Conservation (phyloP, 2,797 vertebrate species). For the Zalophus californianus region DNA sequence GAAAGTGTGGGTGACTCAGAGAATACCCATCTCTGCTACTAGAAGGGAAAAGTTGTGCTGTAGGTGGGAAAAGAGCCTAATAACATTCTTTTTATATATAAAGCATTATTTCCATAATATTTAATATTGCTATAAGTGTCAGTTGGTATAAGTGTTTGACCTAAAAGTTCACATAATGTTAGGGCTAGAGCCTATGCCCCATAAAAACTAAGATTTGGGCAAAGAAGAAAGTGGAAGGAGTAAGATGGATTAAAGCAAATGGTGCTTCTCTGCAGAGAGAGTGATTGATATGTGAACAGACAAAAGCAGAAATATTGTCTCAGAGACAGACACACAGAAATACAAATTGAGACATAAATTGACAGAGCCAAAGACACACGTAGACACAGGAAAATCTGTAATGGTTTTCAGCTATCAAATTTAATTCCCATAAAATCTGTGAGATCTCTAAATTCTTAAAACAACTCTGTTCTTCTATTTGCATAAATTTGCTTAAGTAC, state of each 20-base stretch:
- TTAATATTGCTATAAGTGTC: not conserved
- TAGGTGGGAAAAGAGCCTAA: not conserved
- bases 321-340: not conserved
- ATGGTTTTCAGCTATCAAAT: not conserved
- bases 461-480: not conserved
- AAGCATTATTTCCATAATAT: not conserved
- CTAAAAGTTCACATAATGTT: not conserved
- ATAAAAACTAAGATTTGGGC: not conserved
- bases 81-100: not conserved
- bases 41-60: not conserved
- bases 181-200: not conserved
- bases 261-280: not conserved
- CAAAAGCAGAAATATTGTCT: not conserved
- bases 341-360: not conserved
- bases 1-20: not conserved
- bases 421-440: not conserved
- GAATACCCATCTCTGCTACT: not conserved
- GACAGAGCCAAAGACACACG: not conserved
- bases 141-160: not conserved
- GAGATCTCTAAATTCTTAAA: not conserved
- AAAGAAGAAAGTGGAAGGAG: not conserved
- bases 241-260: not conserved
- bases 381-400: not conserved
- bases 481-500: not conserved
- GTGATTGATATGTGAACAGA: not conserved